phyloP scores from a whole-genome alignment of 2,888 invertebrate genomes.

The Julus scanicus region DNA sequence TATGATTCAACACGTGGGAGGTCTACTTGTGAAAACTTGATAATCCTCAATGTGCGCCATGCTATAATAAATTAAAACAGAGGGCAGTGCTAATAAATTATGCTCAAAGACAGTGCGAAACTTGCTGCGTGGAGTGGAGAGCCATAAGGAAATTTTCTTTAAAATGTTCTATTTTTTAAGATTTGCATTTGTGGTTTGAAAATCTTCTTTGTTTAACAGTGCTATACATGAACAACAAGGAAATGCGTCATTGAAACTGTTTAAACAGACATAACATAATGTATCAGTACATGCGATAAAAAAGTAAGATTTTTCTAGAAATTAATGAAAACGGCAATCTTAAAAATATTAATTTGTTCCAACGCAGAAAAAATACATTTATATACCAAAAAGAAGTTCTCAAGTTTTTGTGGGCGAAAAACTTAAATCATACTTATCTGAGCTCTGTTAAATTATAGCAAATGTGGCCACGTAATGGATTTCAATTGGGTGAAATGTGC shows the following conservation, averaged over 20 bases:
- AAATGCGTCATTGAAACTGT: not conserved
- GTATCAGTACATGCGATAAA: too few relatives aligned
- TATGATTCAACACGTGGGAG: not conserved
- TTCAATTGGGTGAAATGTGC: too few relatives aligned
- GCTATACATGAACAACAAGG: not conserved
- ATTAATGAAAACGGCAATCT: too few relatives aligned
- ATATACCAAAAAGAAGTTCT: too few relatives aligned
- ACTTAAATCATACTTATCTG: too few relatives aligned
- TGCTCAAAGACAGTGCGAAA: not conserved
- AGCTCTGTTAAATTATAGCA: too few relatives aligned
- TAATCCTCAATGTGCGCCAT: not conserved
- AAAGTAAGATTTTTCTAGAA: too few relatives aligned
- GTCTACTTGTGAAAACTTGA: conserved; percentile 8
- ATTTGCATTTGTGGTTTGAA: not conserved
- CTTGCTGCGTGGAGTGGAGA: not conserved
- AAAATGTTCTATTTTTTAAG: not conserved
- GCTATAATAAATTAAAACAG: not conserved
- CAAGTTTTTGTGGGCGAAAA: too few relatives aligned
- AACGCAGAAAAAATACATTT: too few relatives aligned
- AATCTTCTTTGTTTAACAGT: not conserved
- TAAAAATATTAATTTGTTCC: too few relatives aligned
- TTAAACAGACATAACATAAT: not conserved
- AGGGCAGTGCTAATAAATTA: not conserved
- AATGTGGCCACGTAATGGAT: too few relatives aligned
- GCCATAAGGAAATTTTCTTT: conserved; percentile 7